Percentiles rank a stretch among this genome's conserved stretches.
Evolutionary conservation across 2,888 invertebrate species (phyloP).

Genomic region (Sarcophaga variegata): DNA sequence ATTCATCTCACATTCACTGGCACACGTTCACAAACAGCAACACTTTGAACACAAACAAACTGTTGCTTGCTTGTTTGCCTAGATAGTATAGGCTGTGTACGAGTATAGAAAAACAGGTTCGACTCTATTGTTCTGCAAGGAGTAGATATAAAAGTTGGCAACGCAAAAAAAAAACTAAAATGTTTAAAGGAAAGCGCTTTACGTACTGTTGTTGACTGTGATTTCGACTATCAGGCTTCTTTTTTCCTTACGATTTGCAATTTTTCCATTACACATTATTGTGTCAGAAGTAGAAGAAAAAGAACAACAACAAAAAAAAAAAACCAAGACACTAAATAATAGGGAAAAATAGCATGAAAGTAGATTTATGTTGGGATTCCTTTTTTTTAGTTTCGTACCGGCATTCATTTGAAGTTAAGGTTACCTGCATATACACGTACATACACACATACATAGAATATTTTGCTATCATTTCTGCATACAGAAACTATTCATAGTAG

Average conservation of each 20-base stretch:
- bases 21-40: neutral
- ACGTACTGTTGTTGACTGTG: neutral
- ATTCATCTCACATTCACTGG: neutral
- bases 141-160: neutral
- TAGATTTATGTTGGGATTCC: neutral
- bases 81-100: neutral
- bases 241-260: neutral
- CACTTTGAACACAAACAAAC: slow-evolving; percentile 1
- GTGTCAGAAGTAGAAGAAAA: neutral
- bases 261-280: neutral
- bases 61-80: neutral
- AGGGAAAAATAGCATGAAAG: neutral
- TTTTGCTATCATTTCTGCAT: neutral
- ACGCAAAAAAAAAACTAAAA: neutral
- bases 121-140: neutral
- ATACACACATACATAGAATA: no score
- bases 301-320: neutral
- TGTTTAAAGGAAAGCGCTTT: neutral
- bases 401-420: neutral
- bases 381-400: neutral
- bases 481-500: neutral
- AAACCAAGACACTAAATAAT: neutral
- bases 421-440: neutral
- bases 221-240: slow-evolving; percentile 19
- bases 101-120: no score